Evolutionary conservation across 1,140 invertebrate genomes (phyloP), one percentile per base, ranked within the genome.

Genomic region (Pseudomyrmex dendroicus): DNA sequence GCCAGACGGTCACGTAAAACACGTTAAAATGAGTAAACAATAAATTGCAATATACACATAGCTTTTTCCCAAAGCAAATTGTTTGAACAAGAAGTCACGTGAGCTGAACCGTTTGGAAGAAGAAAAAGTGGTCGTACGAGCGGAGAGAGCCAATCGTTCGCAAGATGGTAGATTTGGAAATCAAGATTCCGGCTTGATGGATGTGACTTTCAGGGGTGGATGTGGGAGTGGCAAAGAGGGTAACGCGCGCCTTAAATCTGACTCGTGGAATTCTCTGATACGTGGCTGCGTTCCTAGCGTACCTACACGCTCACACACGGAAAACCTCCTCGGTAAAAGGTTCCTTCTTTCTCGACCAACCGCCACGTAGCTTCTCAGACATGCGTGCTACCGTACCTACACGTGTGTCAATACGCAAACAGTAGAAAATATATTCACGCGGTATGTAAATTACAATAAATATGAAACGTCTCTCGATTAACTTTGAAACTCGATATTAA

Each of bases 141-240:
- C 63, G 17, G 22, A 63, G 70, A 63, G 56, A 86, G 25, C 35
- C 74, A 82, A 73, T 50, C 22, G 72, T 46, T 61, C 57, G 85
- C 68, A 54, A n/a, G 74, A 84, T 77, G 83, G 86, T 85, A 84
- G 73, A 73, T 85, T 88, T 78, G 83, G 22, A 88, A 87, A 88
- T 88, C 77, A 77, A 85, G 87, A 86, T 88, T 84, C 85, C 66
- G 64, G 35, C 64, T 73, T 88, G 87, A 88, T 88, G 78, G 78
- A 88, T 88, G 77, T 48, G 82, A 84, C 72, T 57, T 80, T 80
- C 64, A 48, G 64, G 85, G 86, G 70, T 86, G 85, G 76, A 54
- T 57, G 54, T 85, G 86, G 87, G 87, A 88, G 87, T 88, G 87
- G 86, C 87, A 77, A 35, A 74, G 77, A 88, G 85, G 86, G 86